Percentiles rank a stretch among this genome's conserved stretches.
phyloP scores from a whole-genome alignment of 2,888 invertebrate species.

The Endotricha flammealis region DNA sequence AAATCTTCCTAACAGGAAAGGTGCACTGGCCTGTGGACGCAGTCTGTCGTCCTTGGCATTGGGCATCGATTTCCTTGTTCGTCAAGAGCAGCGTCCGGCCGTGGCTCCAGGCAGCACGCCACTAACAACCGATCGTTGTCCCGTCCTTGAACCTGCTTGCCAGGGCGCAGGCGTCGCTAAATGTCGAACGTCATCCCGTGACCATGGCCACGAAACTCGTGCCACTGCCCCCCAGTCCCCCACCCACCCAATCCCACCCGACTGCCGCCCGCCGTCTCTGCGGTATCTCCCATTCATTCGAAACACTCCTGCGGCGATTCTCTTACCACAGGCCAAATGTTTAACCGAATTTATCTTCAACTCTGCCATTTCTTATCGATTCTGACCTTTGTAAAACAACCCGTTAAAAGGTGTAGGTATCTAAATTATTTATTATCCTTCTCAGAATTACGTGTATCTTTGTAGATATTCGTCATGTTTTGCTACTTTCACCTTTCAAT shows the following conservation, averaged over 20 bases:
- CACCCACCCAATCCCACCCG: conserved; percentile 18
- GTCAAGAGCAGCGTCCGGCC: conserved; percentile 52
- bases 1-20: too few relatives aligned
- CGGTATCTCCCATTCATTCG: conserved; percentile 48
- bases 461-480: conserved; percentile 20
- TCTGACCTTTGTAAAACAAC: conserved; percentile 53
- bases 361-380: conserved; percentile 64
- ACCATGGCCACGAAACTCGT: conserved; percentile 66
- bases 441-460: conserved; percentile 24
- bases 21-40: conserved; percentile 11
- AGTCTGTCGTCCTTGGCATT: conserved; percentile 46
- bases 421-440: conserved; percentile 26
- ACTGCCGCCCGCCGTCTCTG: conserved; percentile 16
- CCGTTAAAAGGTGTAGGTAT: conserved; percentile 35
- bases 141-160: conserved; percentile 63
- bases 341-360: conserved; percentile 40
- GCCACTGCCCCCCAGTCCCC: conserved; percentile 33
- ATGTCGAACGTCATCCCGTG: conserved; percentile 64
- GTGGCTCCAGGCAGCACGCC: conserved; percentile 44
- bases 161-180: conserved; percentile 55
- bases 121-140: conserved; percentile 58
- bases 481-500: conserved; percentile 13
- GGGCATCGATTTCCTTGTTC: conserved; percentile 44
- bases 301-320: conserved; percentile 36
- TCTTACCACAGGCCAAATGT: conserved; percentile 30